Evolutionary conservation across 2,797 vertebrate species (phyloP), one percentile per base, ranked within the genome.

Genomic region (Borostomias antarcticus): DNA sequence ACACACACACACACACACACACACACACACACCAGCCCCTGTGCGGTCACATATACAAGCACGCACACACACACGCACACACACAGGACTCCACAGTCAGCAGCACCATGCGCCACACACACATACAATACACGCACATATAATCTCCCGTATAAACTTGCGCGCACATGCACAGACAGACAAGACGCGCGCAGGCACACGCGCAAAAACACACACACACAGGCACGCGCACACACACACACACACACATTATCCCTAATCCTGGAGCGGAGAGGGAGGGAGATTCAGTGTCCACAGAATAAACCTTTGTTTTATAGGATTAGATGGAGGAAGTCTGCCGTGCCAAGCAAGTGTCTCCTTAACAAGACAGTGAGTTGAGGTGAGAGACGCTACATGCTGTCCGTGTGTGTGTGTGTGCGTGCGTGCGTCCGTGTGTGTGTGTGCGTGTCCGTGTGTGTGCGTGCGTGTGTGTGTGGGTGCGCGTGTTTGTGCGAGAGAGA

Each of bases 291-390:
- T 79, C 70, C 66, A 73, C 69, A 80, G 64, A 77, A 62, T 52
- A 69, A 74, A 75, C 63, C 58, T 78, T 82, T 79, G 69, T 76
- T 85, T 82, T 70, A 73, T 33, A 69, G 69, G 75, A 85, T 84
- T 81, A 78, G 77, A 82, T 81, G 59, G 69, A 84, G 79, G 77
- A 86, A 76, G 80, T 72, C 58, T 62, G 68, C 60, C 1, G 72
- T 65, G 81, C 84, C 81, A 88, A 86, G 68, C 78, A 89, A 82
- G 81, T 80, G 79, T 88, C 85, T 86, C 73, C 79, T 80, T 84
- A 86, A 80, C 82, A 86, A 82, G 77, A 82, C 77, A 70, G 77
- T 80, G 68, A 76, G 82, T 65, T 75, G 74, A 25, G 17, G 63
- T 21, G 32, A 57, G 53, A 25, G n/a, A n/a, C n/a, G n/a, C n/a